Evolutionary conservation across 2,113 vertebrate species (phyloP), one percentile per base, ranked within the genome.

Genomic region (Prionailurus viverrinus): DNA sequence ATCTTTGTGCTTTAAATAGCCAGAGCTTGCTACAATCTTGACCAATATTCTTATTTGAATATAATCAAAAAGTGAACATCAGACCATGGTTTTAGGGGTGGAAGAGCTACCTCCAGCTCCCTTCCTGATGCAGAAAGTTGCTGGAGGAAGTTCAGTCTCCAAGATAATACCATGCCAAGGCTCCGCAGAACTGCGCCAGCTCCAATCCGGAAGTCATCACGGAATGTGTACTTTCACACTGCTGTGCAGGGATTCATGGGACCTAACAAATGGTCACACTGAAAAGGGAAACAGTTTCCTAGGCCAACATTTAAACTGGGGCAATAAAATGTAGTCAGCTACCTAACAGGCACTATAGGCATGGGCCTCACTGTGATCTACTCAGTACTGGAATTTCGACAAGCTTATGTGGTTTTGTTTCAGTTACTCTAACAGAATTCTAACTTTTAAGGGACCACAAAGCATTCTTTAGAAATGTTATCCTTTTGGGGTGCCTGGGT

Each of bases 391-490:
- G 68, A 76, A 61, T 23, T 51, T n/a, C 61, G 69, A 53, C 39
- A 68, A 6, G 51, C 33, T 45, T 41, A 31, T 51, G 31, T 21
- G 27, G 45, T 39, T 39, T 29, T 58, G 15, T 81, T 92, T 89
- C 45, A 76, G 39, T 53, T 85, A 25, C 78, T 21, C 13, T 58
- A 82, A 36, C 11, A 79, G 65, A 76, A 79, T 89, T 53, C 55
- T 71, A 66, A 45, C 66, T 87, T 88, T 55, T 61, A 79, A 55
- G 33, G 27, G 29, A 36, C 55, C 29, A 58, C 69, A 78, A 21
- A 23, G 25, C 39, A 74, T 91, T 95, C 31, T 93, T 63, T 78
- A 73, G 82, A 88, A 88, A 91, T 68, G 31, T 51, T 89, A n/a
- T 61, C 58, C 58, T 61, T 61, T 41, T 76, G 21, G 58, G 8